Percentiles rank a stretch among this genome's conserved stretches.
Conservation (phyloP, 2,113 vertebrate genomes). For the Prolemur simus region DNA sequence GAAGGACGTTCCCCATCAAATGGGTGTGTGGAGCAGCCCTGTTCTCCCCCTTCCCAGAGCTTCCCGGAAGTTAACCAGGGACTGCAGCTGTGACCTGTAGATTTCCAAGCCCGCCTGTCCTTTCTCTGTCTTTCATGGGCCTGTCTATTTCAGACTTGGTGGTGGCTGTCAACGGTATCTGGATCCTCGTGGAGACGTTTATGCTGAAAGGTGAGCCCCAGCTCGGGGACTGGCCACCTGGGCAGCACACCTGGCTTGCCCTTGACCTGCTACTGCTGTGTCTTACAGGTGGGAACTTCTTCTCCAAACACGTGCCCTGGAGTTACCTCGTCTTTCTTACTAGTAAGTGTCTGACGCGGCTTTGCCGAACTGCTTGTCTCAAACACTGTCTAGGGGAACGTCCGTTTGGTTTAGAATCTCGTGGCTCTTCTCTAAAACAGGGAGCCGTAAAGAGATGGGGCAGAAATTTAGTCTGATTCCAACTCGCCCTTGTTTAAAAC, state of each 20-base stretch:
- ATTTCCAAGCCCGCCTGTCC: background rate
- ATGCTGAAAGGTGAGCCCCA: slow-evolving; percentile 89
- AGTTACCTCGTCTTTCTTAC: slow-evolving; percentile 97
- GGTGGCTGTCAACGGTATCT: slow-evolving; percentile 96
- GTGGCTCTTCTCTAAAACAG: background rate
- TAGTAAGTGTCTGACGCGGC: slow-evolving; percentile 84
- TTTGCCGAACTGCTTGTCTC: background rate
- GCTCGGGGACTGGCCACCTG: rapidly evolving
- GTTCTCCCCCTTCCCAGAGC: background rate
- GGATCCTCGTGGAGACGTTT: slow-evolving; percentile 97
- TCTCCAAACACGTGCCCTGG: slow-evolving; percentile 92
- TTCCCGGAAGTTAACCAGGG: no score
- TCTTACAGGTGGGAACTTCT: slow-evolving; percentile 91
- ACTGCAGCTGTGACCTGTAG: background rate
- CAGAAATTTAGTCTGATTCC: background rate
- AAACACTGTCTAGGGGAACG: background rate
- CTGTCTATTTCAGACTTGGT: slow-evolving; percentile 88
- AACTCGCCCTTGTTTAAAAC: rapidly evolving
- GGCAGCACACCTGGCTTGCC: background rate
- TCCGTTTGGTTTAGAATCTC: background rate
- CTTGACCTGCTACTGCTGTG: background rate
- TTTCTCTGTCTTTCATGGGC: background rate
- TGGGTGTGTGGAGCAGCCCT: background rate
- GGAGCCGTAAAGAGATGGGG: background rate
- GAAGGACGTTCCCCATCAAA: rapidly evolving